phyloP scores from a whole-genome alignment of 2,888 invertebrate species.

The Hypselothyrea guttata region DNA sequence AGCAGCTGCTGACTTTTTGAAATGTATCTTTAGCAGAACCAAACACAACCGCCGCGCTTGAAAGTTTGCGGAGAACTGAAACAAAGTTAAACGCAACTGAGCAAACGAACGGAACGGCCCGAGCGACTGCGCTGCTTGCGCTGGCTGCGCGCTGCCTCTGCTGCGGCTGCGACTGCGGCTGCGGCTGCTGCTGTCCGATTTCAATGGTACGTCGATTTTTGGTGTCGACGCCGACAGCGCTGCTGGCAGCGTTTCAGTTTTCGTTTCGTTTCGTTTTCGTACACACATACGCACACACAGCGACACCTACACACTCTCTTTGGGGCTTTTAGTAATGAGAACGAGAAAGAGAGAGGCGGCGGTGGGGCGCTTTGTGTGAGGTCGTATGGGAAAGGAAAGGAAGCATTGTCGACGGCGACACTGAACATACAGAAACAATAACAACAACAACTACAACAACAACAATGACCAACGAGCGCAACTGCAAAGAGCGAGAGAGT shows the following conservation, averaged over 20 bases:
- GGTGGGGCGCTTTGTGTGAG: conserved; percentile 62
- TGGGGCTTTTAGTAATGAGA: conserved; percentile 18
- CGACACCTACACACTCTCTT: conserved; percentile 57
- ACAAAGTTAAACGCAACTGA: conserved; percentile 46
- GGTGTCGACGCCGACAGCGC: conserved; percentile 59
- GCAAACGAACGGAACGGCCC: conserved; percentile 27
- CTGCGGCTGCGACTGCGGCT: too few relatives aligned
- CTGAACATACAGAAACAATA: conserved; percentile 49
- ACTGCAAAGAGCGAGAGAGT: conserved; percentile 50
- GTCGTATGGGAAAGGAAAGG: conserved; percentile 65
- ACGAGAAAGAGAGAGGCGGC: conserved; percentile 39
- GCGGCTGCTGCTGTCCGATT: conserved; percentile 37
- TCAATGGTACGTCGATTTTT: conserved; percentile 47
- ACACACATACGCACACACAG: conserved; percentile 9
- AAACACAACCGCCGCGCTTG: conserved; percentile 74
- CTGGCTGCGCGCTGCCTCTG: conserved; percentile 23
- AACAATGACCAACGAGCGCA: conserved; percentile 36
- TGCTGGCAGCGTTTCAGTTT: conserved; percentile 68
- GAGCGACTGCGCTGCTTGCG: conserved; percentile 15
- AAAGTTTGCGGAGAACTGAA: conserved; percentile 79
- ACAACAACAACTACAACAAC: conserved; percentile 17
- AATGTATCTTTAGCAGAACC: conserved; percentile 47
- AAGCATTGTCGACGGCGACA: conserved; percentile 50
- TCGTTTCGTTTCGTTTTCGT: conserved; percentile 47
- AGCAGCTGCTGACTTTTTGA: conserved; percentile 45